Conservation (phyloP, 2,113 vertebrate genomes). For the Bambusicola thoracicus region DNA sequence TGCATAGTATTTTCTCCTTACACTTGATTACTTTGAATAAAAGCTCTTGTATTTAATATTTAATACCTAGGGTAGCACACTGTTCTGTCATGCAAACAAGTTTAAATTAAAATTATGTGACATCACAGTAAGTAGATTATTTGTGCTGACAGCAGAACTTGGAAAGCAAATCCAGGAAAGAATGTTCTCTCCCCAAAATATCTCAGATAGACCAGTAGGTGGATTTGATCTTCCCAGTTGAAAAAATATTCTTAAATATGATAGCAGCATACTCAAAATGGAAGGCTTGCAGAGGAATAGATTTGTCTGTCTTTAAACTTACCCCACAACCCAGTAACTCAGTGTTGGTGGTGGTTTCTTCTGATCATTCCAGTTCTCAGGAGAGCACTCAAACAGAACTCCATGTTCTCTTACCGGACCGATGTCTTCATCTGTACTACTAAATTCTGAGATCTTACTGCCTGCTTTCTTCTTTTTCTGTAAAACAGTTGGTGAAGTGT, state of each 20-base stretch:
- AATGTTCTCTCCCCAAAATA: neutral
- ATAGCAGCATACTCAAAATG: neutral
- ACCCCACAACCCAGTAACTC: slow-evolving; percentile 99
- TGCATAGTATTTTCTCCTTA: neutral
- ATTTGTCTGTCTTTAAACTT: slow-evolving; percentile 2
- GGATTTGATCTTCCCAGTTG: neutral
- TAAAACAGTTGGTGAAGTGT: neutral
- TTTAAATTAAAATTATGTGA: neutral
- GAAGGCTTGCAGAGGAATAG: neutral
- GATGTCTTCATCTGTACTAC: slow-evolving; percentile 64
- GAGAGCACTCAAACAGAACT: slow-evolving; percentile 92
- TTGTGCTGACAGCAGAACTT: neutral
- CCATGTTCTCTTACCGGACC: slow-evolving; percentile 90
- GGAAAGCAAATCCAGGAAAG: neutral
- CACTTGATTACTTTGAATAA: neutral
- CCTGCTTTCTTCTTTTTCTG: slow-evolving; percentile 66
- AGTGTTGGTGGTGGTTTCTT: slow-evolving; percentile 90
- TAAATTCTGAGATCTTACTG: slow-evolving; percentile 14
- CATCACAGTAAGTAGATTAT: neutral
- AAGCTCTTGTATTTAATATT: neutral
- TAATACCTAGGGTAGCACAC: neutral
- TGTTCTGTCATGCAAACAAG: neutral
- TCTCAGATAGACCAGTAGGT: neutral
- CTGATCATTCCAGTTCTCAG: slow-evolving; percentile 91
- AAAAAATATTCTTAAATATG: neutral